Evolutionary conservation across 1,140 invertebrate genomes (phyloP).

Genomic region (Caenorhabditis inopinata): DNA sequence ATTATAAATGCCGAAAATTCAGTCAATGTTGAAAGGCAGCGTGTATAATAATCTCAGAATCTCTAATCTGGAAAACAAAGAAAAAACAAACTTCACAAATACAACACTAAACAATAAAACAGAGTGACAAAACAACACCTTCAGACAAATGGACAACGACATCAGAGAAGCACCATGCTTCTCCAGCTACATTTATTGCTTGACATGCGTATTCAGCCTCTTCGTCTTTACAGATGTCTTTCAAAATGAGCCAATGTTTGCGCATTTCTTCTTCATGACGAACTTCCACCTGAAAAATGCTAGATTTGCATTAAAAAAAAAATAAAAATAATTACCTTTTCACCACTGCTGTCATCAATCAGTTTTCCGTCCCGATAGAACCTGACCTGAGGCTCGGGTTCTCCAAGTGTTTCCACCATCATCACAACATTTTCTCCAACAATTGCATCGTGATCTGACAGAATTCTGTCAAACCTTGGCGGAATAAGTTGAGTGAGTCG

Average conservation of each 20-base stretch:
- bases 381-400: constrained; percentile 33
- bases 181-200: constrained; percentile 42
- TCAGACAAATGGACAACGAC: constrained; percentile 39
- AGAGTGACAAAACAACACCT: constrained; percentile 32
- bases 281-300: constrained; percentile 37
- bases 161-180: constrained; percentile 47
- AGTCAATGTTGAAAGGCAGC: not conserved
- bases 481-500: constrained; percentile 35
- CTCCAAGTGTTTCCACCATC: constrained; percentile 34
- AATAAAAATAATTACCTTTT: not conserved
- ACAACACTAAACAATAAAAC: not conserved
- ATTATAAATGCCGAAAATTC: no score
- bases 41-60: not conserved
- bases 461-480: constrained; percentile 32
- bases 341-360: constrained; percentile 15
- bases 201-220: constrained; percentile 42
- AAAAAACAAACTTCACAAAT: not conserved
- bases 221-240: constrained; percentile 37
- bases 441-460: constrained; percentile 39
- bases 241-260: constrained; percentile 35
- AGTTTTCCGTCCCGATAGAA: constrained; percentile 38
- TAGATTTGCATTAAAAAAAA: not conserved
- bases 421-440: constrained; percentile 44
- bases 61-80: not conserved
- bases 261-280: constrained; percentile 31